phyloP scores from a whole-genome alignment of 2,797 vertebrate genomes.

The Lepilemur septentrionalis region DNA sequence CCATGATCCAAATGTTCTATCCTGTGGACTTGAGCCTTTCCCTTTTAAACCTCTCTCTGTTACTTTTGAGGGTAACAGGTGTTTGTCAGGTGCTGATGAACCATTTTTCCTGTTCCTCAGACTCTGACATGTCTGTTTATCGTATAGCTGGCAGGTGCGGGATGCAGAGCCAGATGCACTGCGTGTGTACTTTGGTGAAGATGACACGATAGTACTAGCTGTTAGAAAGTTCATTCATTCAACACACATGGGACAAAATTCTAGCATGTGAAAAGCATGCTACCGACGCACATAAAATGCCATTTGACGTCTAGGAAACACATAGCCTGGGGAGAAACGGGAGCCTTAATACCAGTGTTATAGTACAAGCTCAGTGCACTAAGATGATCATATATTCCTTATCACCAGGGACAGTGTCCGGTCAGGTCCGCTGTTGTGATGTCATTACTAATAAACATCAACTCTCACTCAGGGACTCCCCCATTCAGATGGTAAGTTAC shows the following conservation, averaged over 20 bases:
- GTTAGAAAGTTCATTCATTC: not conserved
- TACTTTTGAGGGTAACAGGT: not conserved
- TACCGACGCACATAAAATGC: not conserved
- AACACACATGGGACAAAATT: not conserved
- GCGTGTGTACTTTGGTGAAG: not conserved
- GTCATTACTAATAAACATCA: not conserved
- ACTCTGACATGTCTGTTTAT: not conserved
- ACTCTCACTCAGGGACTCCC: not conserved
- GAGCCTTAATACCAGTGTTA: fast-evolving
- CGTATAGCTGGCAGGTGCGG: not conserved
- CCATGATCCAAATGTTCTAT: not conserved
- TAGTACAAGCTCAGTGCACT: not conserved
- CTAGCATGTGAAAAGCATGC: not conserved
- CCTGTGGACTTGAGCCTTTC: not conserved
- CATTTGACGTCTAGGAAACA: not conserved
- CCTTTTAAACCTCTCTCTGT: not conserved
- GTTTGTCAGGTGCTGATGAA: not conserved
- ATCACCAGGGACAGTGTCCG: not conserved
- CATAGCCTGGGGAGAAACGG: not conserved
- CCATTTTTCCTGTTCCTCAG: not conserved
- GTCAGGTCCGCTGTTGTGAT: not conserved
- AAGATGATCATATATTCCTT: not conserved
- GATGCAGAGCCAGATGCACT: not conserved
- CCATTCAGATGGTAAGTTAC: not conserved
- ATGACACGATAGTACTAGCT: not conserved